Evolutionary conservation across 2,797 vertebrate genomes (phyloP).

Genomic region (Nothura maculosa): DNA sequence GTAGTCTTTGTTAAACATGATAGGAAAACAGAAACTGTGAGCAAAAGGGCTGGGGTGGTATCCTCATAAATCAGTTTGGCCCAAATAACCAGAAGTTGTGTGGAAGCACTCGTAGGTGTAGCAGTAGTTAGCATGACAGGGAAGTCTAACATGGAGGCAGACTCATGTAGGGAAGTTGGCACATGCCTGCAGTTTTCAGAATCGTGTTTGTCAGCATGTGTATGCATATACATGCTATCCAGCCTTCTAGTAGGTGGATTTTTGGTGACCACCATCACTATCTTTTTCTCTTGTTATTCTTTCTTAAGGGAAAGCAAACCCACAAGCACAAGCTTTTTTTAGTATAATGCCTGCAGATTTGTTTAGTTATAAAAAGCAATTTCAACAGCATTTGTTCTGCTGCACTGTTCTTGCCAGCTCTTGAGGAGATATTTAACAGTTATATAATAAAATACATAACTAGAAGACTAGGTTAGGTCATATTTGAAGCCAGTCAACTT

Average conservation of each 20-base stretch:
- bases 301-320: constrained; percentile 59
- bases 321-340: constrained; percentile 53
- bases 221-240: background rate
- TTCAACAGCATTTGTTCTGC: constrained; percentile 46
- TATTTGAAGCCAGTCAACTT: background rate
- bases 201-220: background rate
- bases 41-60: background rate
- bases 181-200: background rate
- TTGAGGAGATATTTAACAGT: constrained; percentile 19
- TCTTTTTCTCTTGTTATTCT: constrained; percentile 35
- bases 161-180: background rate
- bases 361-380: constrained; percentile 38
- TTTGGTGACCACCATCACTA: constrained; percentile 55
- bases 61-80: background rate
- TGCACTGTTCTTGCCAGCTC: constrained; percentile 44
- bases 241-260: constrained; percentile 37
- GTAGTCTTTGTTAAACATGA: background rate
- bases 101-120: background rate
- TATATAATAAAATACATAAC: constrained; percentile 14
- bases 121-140: background rate
- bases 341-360: constrained; percentile 13
- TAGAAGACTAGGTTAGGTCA: constrained; percentile 12
- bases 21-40: background rate
- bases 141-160: background rate
- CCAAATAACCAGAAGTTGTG: background rate